Evolutionary conservation across 2,797 vertebrate species (phyloP).

Genomic region (Acanthurus lineatus): DNA sequence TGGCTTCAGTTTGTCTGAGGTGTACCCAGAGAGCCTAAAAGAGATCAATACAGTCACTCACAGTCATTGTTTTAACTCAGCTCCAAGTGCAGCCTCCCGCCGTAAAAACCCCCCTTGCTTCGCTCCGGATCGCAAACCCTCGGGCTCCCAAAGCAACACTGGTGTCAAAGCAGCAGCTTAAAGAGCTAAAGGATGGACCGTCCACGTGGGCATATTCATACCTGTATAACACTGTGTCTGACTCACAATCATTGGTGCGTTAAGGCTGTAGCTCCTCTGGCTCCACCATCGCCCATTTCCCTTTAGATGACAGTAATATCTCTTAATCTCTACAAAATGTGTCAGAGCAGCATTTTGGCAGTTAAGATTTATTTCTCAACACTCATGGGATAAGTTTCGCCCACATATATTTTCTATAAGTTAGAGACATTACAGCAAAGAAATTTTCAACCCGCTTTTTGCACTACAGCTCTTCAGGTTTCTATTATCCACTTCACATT

Average conservation of each 20-base stretch:
- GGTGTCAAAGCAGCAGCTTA: conserved; percentile 43
- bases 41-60: conserved; percentile 76
- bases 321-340: conserved; percentile 25
- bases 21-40: conserved; percentile 65
- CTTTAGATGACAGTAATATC: conserved; percentile 1
- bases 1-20: conserved; percentile 73
- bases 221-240: conserved; percentile 17
- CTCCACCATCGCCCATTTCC: neutral
- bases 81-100: conserved; percentile 42
- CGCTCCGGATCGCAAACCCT: conserved; percentile 39
- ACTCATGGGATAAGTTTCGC: conserved; percentile 5
- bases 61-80: conserved; percentile 64
- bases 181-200: conserved; percentile 33
- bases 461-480: conserved; percentile 11
- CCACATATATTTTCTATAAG: conserved; percentile 16
- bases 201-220: conserved; percentile 12
- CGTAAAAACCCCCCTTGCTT: conserved; percentile 55
- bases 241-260: conserved; percentile 14
- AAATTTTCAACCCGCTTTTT: conserved; percentile 12
- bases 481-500: conserved; percentile 12
- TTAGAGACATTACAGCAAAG: conserved; percentile 8
- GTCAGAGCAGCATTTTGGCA: conserved; percentile 17
- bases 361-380: conserved; percentile 39
- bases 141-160: conserved; percentile 21
- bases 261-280: conserved; percentile 1